phyloP scores from a whole-genome alignment of 2,113 vertebrate genomes.

The Takifugu bimaculatus region DNA sequence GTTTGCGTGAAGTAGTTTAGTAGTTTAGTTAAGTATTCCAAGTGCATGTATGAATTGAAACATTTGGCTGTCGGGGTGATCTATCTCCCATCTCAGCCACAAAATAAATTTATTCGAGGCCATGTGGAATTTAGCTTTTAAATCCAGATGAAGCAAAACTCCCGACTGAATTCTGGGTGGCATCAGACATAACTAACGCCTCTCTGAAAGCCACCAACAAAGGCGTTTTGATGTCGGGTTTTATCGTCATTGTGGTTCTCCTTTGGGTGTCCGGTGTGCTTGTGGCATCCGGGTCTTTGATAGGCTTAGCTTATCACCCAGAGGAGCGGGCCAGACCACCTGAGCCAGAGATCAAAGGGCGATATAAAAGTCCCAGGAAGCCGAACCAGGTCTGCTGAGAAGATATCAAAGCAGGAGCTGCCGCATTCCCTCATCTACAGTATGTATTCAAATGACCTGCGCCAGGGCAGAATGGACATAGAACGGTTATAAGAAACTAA shows the following conservation, averaged over 20 bases:
- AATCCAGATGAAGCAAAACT: slow-evolving; percentile 28
- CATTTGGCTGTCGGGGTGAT: no score
- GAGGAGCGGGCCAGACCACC: slow-evolving; percentile 44
- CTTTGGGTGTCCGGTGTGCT: slow-evolving; percentile 37
- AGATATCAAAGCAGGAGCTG: slow-evolving; percentile 47
- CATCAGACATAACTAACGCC: slow-evolving; percentile 27
- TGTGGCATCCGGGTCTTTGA: slow-evolving; percentile 54
- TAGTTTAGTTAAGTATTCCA: neutral
- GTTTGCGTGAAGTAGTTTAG: no score
- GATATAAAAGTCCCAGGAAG: slow-evolving; percentile 46
- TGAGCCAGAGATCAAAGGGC: slow-evolving; percentile 55
- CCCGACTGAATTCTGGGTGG: neutral
- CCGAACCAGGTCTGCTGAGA: slow-evolving; percentile 28
- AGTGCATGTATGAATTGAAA: no score
- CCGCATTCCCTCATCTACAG: slow-evolving; percentile 40
- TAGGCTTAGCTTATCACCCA: slow-evolving; percentile 61
- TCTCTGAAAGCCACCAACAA: slow-evolving; percentile 31
- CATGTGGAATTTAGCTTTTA: slow-evolving; percentile 11
- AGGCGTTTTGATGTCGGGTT: slow-evolving; percentile 48
- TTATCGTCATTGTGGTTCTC: slow-evolving; percentile 26
- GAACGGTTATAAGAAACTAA: slow-evolving; percentile 60
- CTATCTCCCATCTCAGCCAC: slow-evolving; percentile 8
- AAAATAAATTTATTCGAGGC: slow-evolving; percentile 3
- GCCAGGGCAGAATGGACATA: slow-evolving; percentile 29
- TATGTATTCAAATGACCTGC: slow-evolving; percentile 43